phyloP scores from a whole-genome alignment of 2,888 invertebrate species.

The Magallana nippona region DNA sequence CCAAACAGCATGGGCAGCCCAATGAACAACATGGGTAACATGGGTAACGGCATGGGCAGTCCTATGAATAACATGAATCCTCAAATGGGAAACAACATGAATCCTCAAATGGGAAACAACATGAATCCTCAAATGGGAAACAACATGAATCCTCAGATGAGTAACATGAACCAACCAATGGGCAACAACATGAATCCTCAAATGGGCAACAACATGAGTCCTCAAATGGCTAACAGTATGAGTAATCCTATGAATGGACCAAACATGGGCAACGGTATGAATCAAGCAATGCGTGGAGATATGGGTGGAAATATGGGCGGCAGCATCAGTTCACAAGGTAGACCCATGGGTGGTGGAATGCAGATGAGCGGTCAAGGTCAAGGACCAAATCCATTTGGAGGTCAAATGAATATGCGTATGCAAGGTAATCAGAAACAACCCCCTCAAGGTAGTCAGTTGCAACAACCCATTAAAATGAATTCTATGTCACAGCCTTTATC shows the following conservation, averaged over 20 bases:
- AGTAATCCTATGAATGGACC: background rate
- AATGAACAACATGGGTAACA: no score
- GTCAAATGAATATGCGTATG: constrained; percentile 15
- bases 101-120: no score
- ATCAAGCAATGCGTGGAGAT: background rate
- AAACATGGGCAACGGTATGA: background rate
- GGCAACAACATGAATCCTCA: no score
- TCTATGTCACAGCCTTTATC: constrained; percentile 23
- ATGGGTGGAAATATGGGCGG: constrained; percentile 9
- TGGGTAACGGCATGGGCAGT: no score
- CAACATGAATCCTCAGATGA: no score
- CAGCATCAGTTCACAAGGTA: background rate
- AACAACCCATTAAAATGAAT: constrained; percentile 11
- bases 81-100: no score
- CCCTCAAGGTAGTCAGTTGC: constrained; percentile 9
- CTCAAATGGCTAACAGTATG: background rate
- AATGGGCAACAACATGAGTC: no score
- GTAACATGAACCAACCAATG: no score
- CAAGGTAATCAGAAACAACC: constrained; percentile 18
- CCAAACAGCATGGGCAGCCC: background rate
- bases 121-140: no score
- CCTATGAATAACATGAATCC: no score
- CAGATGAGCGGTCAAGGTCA: background rate
- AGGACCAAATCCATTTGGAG: constrained; percentile 15
- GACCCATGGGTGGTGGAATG: background rate